Conservation (phyloP, 2,113 vertebrate genomes). For the Micromys minutus region DNA sequence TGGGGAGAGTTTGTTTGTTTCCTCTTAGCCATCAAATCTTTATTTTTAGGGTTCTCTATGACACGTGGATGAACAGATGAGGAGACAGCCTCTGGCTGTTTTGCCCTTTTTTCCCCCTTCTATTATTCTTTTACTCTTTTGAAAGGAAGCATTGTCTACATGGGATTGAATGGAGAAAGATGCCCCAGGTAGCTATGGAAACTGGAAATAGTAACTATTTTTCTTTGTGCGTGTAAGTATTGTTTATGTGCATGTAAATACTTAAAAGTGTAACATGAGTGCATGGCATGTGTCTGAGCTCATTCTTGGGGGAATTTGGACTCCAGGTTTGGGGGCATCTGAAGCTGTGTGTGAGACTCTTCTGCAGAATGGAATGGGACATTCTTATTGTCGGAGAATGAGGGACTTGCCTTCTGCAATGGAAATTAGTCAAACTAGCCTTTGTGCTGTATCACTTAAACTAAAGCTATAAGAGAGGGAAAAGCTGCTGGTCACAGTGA, state of each 20-base stretch:
- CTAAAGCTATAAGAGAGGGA: constrained; percentile 18
- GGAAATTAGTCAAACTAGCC: constrained; percentile 1
- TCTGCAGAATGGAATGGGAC: not conserved
- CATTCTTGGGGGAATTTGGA: not conserved
- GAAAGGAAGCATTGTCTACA: not conserved
- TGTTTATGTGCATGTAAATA: constrained; percentile 3
- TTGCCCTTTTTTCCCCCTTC: not conserved
- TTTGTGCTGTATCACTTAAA: constrained; percentile 47
- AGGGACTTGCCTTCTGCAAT: not conserved
- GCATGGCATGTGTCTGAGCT: not conserved
- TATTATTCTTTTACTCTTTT: constrained; percentile 44
- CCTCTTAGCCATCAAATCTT: not conserved
- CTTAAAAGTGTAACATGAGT: constrained; percentile 1
- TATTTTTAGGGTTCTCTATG: not conserved
- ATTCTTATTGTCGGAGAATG: not conserved
- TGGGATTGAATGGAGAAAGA: constrained; percentile 14
- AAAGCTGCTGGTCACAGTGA: not conserved
- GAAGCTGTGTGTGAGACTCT: not conserved
- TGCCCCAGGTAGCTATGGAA: not conserved
- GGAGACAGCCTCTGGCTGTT: not conserved
- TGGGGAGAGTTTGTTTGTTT: not conserved
- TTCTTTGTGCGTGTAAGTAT: not conserved
- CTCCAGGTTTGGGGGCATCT: not conserved
- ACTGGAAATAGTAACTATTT: not conserved
- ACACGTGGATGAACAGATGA: not conserved